Percentiles rank a stretch among this genome's conserved stretches.
Evolutionary conservation across 2,797 vertebrate genomes (phyloP).

Genomic region (Pygocentrus nattereri): DNA sequence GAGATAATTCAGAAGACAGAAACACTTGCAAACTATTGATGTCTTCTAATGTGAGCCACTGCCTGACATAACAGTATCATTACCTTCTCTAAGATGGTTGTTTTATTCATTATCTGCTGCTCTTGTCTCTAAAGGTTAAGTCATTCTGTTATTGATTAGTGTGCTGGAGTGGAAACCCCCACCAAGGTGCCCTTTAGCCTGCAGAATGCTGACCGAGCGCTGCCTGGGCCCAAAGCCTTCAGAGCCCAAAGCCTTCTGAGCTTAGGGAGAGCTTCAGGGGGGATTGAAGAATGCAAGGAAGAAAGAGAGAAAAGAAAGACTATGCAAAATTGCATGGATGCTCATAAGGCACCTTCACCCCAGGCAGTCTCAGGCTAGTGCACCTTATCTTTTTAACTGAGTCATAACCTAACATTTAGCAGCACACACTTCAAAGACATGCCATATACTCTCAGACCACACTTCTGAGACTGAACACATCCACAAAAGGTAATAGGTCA

Average conservation of each 20-base stretch:
- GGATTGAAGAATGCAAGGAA: neutral
- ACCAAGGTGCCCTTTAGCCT: slow-evolving; percentile 49
- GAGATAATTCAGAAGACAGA: too few species aligned
- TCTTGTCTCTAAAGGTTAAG: slow-evolving; percentile 50
- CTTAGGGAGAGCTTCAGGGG: neutral
- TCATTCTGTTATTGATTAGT: slow-evolving; percentile 48
- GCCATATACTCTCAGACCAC: neutral
- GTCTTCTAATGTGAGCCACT: slow-evolving; percentile 7
- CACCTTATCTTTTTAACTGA: neutral
- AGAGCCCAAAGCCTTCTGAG: neutral
- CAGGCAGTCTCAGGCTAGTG: neutral
- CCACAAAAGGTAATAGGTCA: too few species aligned
- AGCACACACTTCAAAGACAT: neutral
- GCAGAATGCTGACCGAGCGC: slow-evolving; percentile 24
- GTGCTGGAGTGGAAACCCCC: slow-evolving; percentile 41
- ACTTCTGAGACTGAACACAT: neutral
- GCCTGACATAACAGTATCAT: neutral
- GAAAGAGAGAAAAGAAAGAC: neutral
- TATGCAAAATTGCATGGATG: neutral
- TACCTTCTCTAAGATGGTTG: neutral
- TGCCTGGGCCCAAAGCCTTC: neutral
- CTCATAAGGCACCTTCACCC: neutral
- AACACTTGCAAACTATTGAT: too few species aligned
- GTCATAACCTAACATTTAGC: neutral
- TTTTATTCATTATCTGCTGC: slow-evolving; percentile 43